A percentile compares a stretch with the other conserved stretches of the same genome.
phyloP scores from a whole-genome alignment of 1,140 invertebrate genomes.

The Psix sp. region DNA sequence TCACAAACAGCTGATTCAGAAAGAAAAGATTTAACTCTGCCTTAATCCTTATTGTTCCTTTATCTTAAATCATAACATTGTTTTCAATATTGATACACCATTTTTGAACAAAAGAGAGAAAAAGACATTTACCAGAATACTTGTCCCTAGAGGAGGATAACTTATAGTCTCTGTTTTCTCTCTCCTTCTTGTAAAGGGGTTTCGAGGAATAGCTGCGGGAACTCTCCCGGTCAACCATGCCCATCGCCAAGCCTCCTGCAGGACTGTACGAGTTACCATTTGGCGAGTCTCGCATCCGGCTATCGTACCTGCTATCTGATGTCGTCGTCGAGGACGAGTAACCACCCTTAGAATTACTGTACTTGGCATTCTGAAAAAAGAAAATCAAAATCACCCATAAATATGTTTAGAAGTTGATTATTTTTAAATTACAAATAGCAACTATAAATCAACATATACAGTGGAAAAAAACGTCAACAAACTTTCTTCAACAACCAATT shows the following conservation, averaged over 20 bases:
- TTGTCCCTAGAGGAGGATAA: conserved; percentile 87
- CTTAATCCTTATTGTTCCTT: no score
- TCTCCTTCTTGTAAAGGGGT: conserved; percentile 92
- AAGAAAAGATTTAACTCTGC: no score
- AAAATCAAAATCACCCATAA: no score
- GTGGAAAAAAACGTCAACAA: no score
- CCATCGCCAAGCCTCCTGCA: conserved; percentile 78
- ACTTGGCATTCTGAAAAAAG: conserved; percentile 83
- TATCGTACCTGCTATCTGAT: conserved; percentile 78
- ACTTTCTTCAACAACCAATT: conserved; percentile 1
- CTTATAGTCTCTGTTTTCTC: conserved; percentile 93
- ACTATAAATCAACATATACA: no score
- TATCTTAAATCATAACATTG: no score
- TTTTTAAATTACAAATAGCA: no score
- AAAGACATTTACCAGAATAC: conserved; percentile 81
- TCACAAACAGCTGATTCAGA: no score
- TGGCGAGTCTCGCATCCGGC: conserved; percentile 83
- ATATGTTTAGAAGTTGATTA: no score
- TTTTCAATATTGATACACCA: no score
- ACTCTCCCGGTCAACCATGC: conserved; percentile 82
- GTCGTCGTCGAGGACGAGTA: conserved; percentile 77
- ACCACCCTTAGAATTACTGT: conserved; percentile 83
- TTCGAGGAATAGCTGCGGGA: conserved; percentile 84
- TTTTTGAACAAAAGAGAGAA: no score
- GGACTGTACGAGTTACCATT: conserved; percentile 86